Conservation (phyloP, 2,797 vertebrate species). For the Rhinichthys osculus region DNA sequence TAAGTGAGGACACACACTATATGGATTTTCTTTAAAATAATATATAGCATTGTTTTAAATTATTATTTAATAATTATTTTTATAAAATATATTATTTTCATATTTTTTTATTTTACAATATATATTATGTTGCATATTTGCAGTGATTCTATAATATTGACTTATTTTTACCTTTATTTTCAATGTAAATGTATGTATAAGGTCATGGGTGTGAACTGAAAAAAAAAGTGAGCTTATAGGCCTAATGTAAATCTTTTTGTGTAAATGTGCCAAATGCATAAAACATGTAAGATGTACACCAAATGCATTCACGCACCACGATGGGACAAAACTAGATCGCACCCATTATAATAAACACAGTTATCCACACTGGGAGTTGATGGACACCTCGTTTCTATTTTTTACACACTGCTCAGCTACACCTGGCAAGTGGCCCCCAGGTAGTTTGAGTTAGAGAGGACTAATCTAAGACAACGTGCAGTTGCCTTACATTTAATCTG, state of each 20-base stretch:
- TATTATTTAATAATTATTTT: too few relatives aligned
- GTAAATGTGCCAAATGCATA: not conserved
- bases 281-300: slow-evolving; percentile 11
- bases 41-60: too few relatives aligned
- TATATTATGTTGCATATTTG: not conserved
- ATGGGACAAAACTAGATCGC: slow-evolving; percentile 15
- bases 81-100: too few relatives aligned
- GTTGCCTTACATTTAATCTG: slow-evolving; percentile 28
- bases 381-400: slow-evolving; percentile 1
- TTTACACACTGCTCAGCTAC: slow-evolving; percentile 16
- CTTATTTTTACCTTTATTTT: not conserved
- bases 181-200: not conserved
- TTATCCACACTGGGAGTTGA: slow-evolving; percentile 3
- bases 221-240: not conserved
- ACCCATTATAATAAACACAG: slow-evolving; percentile 16
- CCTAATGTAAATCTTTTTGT: not conserved
- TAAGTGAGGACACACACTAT: not conserved
- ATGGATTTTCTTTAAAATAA: not conserved
- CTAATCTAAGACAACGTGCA: slow-evolving; percentile 19
- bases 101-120: too few relatives aligned
- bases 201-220: not conserved
- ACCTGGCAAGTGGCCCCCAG: slow-evolving; percentile 21
- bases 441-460: slow-evolving; percentile 19
- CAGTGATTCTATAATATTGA: not conserved
- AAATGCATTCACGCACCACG: not conserved